Conservation (phyloP, 1,140 invertebrate genomes). For the Adelges cooleyi region DNA sequence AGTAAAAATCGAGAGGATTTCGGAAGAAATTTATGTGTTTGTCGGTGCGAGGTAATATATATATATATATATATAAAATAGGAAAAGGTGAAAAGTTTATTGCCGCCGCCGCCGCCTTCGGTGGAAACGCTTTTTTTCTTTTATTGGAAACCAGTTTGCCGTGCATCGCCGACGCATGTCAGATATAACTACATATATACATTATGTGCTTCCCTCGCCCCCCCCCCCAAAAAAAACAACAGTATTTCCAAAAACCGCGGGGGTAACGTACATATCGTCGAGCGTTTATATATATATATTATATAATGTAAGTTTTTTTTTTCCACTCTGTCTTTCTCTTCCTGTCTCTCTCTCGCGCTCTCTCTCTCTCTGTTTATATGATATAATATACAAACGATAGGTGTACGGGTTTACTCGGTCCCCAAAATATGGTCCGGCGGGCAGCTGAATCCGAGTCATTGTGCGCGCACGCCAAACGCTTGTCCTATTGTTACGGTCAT, state of each 20-base stretch:
- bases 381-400: too few species aligned
- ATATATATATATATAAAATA: background rate
- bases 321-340: too few species aligned
- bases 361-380: too few species aligned
- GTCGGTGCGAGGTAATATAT: too few species aligned
- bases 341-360: background rate
- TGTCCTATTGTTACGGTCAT: constrained; percentile 24
- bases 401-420: too few species aligned
- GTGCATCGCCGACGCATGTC: background rate
- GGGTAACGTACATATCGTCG: too few species aligned
- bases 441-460: constrained; percentile 24
- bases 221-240: background rate
- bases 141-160: constrained; percentile 10
- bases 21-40: too few species aligned
- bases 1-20: too few species aligned
- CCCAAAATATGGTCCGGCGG: background rate
- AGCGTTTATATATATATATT: too few species aligned
- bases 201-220: too few species aligned
- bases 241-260: background rate
- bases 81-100: constrained; percentile 8
- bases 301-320: too few species aligned
- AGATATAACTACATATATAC: too few species aligned
- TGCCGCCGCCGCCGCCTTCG: background rate
- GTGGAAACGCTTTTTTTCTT: background rate
- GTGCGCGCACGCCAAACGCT: background rate